Conservation (phyloP, 2,113 vertebrate species). For the Trematocara marginatum region DNA sequence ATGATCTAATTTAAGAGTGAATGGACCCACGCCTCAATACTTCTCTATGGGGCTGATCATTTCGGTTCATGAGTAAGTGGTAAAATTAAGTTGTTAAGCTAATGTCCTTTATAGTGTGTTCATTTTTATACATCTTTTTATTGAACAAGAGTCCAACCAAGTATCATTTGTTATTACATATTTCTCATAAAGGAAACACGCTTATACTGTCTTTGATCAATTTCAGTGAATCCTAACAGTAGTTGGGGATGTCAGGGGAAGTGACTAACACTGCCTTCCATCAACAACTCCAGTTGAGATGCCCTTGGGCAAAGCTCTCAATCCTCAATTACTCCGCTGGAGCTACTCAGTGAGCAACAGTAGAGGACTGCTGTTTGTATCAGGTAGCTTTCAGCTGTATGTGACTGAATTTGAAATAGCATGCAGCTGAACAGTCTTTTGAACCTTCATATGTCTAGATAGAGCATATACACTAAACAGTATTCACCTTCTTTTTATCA, state of each 20-base stretch:
- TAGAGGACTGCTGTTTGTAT: background rate
- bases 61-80: background rate
- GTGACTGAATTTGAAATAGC: background rate
- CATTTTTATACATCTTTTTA: background rate
- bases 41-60: background rate
- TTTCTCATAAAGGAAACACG: background rate
- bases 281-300: constrained; percentile 26
- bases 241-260: background rate
- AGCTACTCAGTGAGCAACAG: background rate
- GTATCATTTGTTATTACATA: background rate
- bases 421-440: background rate
- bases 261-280: constrained; percentile 10
- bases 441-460: background rate
- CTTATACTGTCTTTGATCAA: background rate
- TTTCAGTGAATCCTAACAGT: background rate
- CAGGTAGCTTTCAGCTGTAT: background rate
- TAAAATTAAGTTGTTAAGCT: background rate
- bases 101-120: background rate
- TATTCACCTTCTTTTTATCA: background rate
- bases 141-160: background rate
- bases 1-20: background rate
- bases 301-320: constrained; percentile 38
- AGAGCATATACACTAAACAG: background rate
- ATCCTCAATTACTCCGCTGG: constrained; percentile 31
- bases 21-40: background rate